phyloP scores from a whole-genome alignment of 1,140 invertebrate genomes.

The Thalassaphorura encarpata region DNA sequence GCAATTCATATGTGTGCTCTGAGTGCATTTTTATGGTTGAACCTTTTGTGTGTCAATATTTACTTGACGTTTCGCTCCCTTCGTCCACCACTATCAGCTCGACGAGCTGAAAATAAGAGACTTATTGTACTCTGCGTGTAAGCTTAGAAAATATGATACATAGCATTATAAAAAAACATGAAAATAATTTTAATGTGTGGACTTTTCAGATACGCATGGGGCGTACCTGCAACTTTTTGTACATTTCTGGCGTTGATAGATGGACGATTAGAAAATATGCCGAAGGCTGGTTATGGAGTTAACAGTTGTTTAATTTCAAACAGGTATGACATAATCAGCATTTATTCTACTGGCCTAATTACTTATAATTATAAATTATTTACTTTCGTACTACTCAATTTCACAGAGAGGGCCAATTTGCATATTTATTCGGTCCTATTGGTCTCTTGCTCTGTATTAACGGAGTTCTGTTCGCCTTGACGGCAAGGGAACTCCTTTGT shows the following conservation, averaged over 20 bases:
- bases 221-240: constrained; percentile 29
- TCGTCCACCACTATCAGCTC: constrained; percentile 24
- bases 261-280: constrained; percentile 27
- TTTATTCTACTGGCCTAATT: not conserved
- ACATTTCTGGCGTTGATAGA: constrained; percentile 25
- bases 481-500: constrained; percentile 70
- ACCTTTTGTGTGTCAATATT: constrained; percentile 31
- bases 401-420: constrained; percentile 38
- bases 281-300: constrained; percentile 23
- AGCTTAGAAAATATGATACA: constrained; percentile 5
- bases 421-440: constrained; percentile 71
- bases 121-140: constrained; percentile 30
- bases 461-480: constrained; percentile 63
- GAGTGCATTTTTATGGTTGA: constrained; percentile 31
- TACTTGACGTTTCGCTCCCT: constrained; percentile 27
- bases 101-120: constrained; percentile 26
- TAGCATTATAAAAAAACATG: not conserved
- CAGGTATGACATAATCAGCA: constrained; percentile 14
- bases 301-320: constrained; percentile 26
- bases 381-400: not conserved
- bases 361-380: no score
- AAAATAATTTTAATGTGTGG: not conserved
- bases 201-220: constrained; percentile 28
- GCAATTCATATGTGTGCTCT: constrained; percentile 30
- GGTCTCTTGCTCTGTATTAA: constrained; percentile 63